Base-by-base conservation (phyloP, 2,113 vertebrate species). In the Toxotes jaculatrix region DNA sequence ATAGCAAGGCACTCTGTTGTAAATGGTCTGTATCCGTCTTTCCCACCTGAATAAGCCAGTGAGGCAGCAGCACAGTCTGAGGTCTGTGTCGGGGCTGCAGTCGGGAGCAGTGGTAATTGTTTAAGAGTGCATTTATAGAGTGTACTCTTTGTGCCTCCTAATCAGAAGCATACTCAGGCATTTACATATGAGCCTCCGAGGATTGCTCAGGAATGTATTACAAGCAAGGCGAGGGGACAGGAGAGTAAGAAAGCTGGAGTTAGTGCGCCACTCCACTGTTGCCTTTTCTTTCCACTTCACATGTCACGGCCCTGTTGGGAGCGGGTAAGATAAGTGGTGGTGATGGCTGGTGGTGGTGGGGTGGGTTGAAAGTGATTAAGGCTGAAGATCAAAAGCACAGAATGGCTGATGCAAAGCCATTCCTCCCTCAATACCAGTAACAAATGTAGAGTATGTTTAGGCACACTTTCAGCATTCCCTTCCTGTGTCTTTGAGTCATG, bases 91-190 rank as follows among this genome's bases (percentile, higher is more conserved):
- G 38, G 68, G 82, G 84, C 87, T 85, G 79, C 83, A 83, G 86
- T 88, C 80, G 64, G 93, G 84, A 89, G 93, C 83, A 79, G 82
- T 55, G 74, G 86, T 93, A 93, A 94, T 94, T 94, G 93, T 91
- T 94, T 92, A 93, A 90, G 87, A 93, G 88, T 83, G 90, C 87
- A 88, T 95, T 95, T 94, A 94, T 92, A 85, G 93, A 94, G 90
- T 93, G 89, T 89, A 92, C 84, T 93, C 91, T 88, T 91, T 90
- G 87, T 91, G 86, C 78, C 86, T 93, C 79, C 80, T 94, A 94
- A 95, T 94, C 92, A 93, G 90, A 94, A 92, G 90, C 94, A 94
- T 93, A 91, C 92, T 86, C 88, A 53, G 71, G 62, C 85, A 87
- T 91, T 91, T 92, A 90, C 92, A 89, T 90, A 91, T 27, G 77